These are phyloP conservation scores for Danio choprae DNA, from an alignment of 2,797 vertebrate species.

Conservation along the genomic window DNA sequence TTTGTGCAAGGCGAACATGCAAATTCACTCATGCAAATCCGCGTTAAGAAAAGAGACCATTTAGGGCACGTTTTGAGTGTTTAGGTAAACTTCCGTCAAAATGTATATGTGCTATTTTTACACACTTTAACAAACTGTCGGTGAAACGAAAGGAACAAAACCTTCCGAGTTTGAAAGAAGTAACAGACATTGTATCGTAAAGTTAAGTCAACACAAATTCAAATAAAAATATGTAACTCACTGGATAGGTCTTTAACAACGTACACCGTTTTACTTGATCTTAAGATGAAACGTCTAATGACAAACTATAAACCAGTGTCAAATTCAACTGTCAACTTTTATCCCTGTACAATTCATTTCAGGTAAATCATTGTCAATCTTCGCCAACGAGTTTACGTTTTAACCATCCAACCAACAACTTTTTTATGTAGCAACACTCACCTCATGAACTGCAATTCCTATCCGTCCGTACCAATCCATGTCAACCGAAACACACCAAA, in stretches of 20 bases:
- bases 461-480: slow-evolving; percentile 14
- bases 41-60: background rate
- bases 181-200: background rate
- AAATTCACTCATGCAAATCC: slow-evolving; percentile 31
- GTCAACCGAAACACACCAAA: background rate
- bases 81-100: slow-evolving; percentile 52
- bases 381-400: background rate
- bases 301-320: background rate
- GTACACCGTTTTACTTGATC: background rate
- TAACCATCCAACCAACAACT: background rate
- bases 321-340: background rate
- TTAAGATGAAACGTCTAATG: background rate
- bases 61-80: slow-evolving; percentile 10
- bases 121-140: background rate
- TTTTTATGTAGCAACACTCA: slow-evolving; percentile 39
- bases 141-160: slow-evolving; percentile 1
- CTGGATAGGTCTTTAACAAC: background rate
- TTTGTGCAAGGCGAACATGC: slow-evolving; percentile 13
- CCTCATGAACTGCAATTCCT: slow-evolving; percentile 25
- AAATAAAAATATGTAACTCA: background rate
- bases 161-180: background rate
- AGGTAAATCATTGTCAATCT: background rate
- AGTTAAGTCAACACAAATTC: background rate
- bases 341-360: background rate
- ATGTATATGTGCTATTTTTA: background rate